phyloP scores from a whole-genome alignment of 1,140 invertebrate genomes.

The Metaphire vulgaris region DNA sequence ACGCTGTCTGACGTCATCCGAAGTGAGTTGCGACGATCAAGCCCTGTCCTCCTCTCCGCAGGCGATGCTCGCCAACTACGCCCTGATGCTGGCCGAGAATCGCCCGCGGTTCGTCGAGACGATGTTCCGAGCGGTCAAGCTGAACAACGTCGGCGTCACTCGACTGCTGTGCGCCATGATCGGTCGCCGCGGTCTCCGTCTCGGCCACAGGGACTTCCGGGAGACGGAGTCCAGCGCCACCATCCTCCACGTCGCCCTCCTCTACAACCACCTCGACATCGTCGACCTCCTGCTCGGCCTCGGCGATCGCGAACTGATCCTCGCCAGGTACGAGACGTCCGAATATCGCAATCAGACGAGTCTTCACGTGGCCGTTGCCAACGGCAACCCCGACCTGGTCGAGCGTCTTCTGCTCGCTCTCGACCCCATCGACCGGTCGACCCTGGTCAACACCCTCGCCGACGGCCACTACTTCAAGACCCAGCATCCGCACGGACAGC shows the following conservation, averaged over 20 bases:
- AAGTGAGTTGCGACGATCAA: neutral
- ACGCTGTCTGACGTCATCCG: neutral
- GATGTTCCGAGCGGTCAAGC: slow-evolving; percentile 17
- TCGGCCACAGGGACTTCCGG: neutral
- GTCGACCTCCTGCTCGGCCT: slow-evolving; percentile 21
- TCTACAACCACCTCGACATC: slow-evolving; percentile 20
- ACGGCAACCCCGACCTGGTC: slow-evolving; percentile 21
- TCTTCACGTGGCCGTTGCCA: slow-evolving; percentile 28
- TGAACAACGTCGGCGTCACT: slow-evolving; percentile 15
- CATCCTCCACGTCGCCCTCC: slow-evolving; percentile 20
- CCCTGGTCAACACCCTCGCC: slow-evolving; percentile 24
- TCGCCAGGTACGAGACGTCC: slow-evolving; percentile 25
- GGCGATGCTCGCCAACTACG: slow-evolving; percentile 12
- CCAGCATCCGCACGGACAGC: slow-evolving; percentile 21
- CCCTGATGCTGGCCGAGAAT: slow-evolving; percentile 2
- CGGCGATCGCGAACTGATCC: slow-evolving; percentile 19
- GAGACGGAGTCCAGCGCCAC: neutral
- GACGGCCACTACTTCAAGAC: slow-evolving; percentile 25
- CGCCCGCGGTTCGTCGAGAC: neutral
- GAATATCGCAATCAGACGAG: slow-evolving; percentile 26
- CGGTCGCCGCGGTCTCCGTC: neutral
- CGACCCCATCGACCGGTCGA: neutral
- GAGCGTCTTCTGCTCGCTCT: slow-evolving; percentile 18
- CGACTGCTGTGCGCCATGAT: slow-evolving; percentile 11
- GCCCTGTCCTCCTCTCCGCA: neutral